Conservation (phyloP, 2,113 vertebrate species). For the Hylia prasina region DNA sequence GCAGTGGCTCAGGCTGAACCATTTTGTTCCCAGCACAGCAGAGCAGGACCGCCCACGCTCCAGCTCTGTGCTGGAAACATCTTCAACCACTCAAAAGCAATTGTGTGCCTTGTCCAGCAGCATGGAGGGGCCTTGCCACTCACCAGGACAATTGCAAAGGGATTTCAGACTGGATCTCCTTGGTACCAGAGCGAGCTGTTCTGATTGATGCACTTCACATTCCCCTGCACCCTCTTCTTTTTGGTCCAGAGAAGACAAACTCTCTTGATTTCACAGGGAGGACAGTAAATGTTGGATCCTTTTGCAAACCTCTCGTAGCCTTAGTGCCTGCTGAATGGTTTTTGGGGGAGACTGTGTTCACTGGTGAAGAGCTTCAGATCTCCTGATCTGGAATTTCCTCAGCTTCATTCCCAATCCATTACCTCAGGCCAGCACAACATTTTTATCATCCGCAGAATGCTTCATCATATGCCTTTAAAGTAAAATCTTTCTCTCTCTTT, state of each 20-base stretch:
- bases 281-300: neutral
- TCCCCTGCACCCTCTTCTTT: neutral
- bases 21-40: neutral
- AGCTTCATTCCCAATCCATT: neutral
- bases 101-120: neutral
- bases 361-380: neutral
- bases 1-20: neutral
- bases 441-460: neutral
- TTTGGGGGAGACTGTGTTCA: neutral
- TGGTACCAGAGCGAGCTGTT: neutral
- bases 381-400: neutral
- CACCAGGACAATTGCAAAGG: neutral
- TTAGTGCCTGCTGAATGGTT: neutral
- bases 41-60: neutral
- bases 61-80: constrained; percentile 2
- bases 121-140: neutral
- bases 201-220: neutral
- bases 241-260: neutral
- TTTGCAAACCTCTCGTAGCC: neutral
- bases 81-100: constrained; percentile 5
- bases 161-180: neutral
- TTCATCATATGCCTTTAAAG: neutral
- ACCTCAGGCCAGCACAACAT: neutral
- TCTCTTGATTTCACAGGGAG: neutral
- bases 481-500: neutral